Percentiles rank a stretch among this genome's conserved stretches.
Evolutionary conservation across 2,113 vertebrate genomes (phyloP).

Genomic region (Gallinago paraguaiae): DNA sequence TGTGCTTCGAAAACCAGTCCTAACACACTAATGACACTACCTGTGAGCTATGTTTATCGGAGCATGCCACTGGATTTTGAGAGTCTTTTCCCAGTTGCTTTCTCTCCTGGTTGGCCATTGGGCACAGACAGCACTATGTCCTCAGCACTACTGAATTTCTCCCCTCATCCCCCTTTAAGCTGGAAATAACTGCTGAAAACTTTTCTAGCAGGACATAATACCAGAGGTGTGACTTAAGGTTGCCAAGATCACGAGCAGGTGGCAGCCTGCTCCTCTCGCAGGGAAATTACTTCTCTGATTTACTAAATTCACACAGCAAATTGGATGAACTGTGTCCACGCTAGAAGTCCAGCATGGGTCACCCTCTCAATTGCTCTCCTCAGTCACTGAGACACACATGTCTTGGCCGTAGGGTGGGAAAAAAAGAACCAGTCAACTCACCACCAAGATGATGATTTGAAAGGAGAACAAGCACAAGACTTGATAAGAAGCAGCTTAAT

Average conservation of each 20-base stretch:
- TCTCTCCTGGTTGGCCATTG: not conserved
- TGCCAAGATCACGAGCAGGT: not conserved
- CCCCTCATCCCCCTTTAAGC: not conserved
- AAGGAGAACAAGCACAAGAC: not conserved
- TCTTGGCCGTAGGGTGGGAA: not conserved
- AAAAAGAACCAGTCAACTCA: not conserved
- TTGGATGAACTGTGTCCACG: not conserved
- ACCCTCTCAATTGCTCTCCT: not conserved
- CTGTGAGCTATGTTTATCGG: not conserved
- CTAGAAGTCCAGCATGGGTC: not conserved
- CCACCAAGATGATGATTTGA: not conserved
- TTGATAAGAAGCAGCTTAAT: not conserved
- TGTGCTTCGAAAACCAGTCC: not conserved
- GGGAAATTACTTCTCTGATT: not conserved
- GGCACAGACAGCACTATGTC: not conserved
- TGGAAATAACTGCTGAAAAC: not conserved
- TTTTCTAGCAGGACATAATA: not conserved
- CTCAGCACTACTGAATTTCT: not conserved
- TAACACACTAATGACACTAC: accelerated
- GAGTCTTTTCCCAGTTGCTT: not conserved
- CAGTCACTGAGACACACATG: not conserved
- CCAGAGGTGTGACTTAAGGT: not conserved
- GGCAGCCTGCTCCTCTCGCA: not conserved
- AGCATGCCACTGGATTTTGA: not conserved
- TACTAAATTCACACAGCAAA: not conserved